A percentile compares a stretch with the other conserved stretches of the same genome.
These are phyloP conservation scores for Varanus salvator DNA, from an alignment of 2,113 vertebrate genomes.

Conservation along the genomic window DNA sequence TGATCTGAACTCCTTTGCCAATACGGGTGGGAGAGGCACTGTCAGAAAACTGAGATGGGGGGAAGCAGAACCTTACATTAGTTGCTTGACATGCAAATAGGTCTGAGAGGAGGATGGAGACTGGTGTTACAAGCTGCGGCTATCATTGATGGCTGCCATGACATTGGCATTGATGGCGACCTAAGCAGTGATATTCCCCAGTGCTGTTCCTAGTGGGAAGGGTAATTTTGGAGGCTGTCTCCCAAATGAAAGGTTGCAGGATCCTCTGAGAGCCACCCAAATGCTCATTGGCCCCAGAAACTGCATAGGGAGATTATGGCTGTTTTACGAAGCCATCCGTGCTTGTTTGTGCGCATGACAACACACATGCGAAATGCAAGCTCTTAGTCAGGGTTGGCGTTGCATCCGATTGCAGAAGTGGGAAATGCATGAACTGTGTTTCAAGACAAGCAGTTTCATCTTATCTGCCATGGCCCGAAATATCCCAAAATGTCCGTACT, in stretches of 20 bases:
- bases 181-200: background rate
- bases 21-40: background rate
- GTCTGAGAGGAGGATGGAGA: background rate
- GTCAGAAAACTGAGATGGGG: background rate
- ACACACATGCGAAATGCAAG: background rate
- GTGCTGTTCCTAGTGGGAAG: background rate
- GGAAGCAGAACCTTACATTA: background rate
- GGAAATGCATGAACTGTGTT: background rate
- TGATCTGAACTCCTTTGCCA: background rate
- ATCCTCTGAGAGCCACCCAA: background rate
- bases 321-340: background rate
- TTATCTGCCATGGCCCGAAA: background rate
- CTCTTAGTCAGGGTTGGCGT: background rate
- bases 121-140: background rate
- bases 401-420: background rate
- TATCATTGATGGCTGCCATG: background rate
- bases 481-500: background rate
- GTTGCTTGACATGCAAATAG: background rate
- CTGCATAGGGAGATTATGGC: background rate
- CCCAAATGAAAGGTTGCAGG: background rate
- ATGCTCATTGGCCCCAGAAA: background rate
- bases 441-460: background rate
- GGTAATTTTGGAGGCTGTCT: background rate
- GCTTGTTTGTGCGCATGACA: background rate
- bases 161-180: background rate